These are phyloP conservation scores for Piscicola geometra DNA, from an alignment of 2,888 invertebrate species.

Conservation along the genomic window DNA sequence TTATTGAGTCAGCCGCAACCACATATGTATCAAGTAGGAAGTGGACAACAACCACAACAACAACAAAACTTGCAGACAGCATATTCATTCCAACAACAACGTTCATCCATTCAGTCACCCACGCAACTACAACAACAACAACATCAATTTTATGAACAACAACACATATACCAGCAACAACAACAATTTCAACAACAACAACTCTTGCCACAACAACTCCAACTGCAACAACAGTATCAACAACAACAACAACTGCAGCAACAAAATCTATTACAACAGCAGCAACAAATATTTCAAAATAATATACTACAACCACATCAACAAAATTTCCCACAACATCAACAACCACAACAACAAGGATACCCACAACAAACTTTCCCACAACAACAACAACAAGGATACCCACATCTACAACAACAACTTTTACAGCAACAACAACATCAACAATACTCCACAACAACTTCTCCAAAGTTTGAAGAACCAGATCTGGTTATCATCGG, in stretches of 20 bases:
- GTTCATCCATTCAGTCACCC: too few species aligned
- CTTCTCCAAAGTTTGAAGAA: not conserved
- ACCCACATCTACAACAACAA: not conserved
- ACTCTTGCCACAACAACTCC: not conserved
- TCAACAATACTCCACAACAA: not conserved
- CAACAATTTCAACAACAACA: not conserved
- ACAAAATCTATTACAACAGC: constrained; percentile 1
- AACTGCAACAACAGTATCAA: not conserved
- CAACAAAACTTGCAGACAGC: not conserved
- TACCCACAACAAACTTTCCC: not conserved
- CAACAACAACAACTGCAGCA: not conserved
- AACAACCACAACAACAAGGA: not conserved
- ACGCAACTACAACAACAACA: not conserved
- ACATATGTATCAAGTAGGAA: not conserved
- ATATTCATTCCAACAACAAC: not conserved
- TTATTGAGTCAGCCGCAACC: not conserved
- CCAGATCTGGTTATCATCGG: constrained; percentile 4
- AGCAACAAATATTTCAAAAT: not conserved
- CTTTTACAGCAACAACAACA: not conserved
- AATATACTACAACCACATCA: not conserved
- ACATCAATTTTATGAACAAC: not conserved
- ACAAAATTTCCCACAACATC: not conserved
- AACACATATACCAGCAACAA: not conserved
- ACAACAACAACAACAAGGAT: not conserved
- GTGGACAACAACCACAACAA: not conserved